Conservation (phyloP, 2,797 vertebrate species). For the Sebastiscus tertius region DNA sequence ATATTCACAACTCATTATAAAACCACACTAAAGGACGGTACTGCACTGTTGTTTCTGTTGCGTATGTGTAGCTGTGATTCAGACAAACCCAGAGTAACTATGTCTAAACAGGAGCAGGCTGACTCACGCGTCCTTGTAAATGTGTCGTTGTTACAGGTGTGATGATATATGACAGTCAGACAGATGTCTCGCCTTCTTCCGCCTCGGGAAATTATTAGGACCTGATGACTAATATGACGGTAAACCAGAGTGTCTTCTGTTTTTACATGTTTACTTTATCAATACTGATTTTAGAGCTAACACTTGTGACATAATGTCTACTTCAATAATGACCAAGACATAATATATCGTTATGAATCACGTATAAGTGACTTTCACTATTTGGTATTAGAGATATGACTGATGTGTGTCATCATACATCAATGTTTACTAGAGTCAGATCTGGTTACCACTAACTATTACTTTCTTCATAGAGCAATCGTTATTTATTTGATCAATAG, state of each 20-base stretch:
- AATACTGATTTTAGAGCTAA: background rate
- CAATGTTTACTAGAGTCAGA: background rate
- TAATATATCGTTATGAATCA: background rate
- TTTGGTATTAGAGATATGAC: background rate
- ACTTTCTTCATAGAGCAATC: background rate
- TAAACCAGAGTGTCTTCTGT: background rate
- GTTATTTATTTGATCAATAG: background rate
- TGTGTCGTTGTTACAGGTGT: conserved; percentile 51
- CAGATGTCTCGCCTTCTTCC: conserved; percentile 20
- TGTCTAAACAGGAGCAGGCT: conserved; percentile 14
- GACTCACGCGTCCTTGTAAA: conserved; percentile 42
- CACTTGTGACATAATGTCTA: conserved; percentile 4
- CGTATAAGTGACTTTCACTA: background rate
- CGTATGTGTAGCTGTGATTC: background rate
- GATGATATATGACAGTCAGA: background rate
- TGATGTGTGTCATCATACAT: background rate
- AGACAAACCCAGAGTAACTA: background rate
- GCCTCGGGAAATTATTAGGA: conserved; percentile 22
- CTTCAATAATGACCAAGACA: background rate
- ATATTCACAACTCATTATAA: background rate
- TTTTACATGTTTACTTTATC: background rate
- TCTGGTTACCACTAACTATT: background rate
- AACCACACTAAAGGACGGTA: background rate
- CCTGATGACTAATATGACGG: conserved; percentile 48
- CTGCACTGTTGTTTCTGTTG: background rate